phyloP scores from a whole-genome alignment of 2,888 invertebrate species.

The Agrochola litura region DNA sequence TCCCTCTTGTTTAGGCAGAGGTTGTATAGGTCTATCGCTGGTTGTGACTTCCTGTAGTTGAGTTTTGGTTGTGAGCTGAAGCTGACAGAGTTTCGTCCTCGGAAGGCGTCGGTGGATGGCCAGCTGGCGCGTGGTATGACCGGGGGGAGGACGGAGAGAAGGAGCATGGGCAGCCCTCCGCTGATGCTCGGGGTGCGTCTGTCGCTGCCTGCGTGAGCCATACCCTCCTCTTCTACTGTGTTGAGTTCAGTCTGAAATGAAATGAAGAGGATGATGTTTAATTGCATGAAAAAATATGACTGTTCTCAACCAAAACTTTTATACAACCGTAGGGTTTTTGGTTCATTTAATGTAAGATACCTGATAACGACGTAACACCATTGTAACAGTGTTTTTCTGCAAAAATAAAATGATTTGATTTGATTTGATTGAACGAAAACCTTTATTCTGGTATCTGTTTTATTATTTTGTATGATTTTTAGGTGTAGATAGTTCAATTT shows the following conservation, averaged over 20 bases:
- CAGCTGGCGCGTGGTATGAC: constrained; percentile 94
- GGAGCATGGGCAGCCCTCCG: constrained; percentile 92
- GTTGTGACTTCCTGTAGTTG: constrained; percentile 90
- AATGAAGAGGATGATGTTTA: constrained; percentile 32
- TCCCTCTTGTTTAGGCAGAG: constrained; percentile 90
- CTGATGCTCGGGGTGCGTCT: constrained; percentile 92
- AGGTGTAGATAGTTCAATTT: neutral
- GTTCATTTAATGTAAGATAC: neutral
- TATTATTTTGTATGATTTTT: neutral
- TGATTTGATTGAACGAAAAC: too few relatives aligned
- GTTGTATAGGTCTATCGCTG: constrained; percentile 91
- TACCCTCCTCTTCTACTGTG: constrained; percentile 85
- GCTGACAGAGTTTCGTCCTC: constrained; percentile 91
- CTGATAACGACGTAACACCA: too few relatives aligned
- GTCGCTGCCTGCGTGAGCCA: constrained; percentile 67
- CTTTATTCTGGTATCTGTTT: neutral
- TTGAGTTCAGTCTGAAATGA: constrained; percentile 83
- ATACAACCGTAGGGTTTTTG: neutral
- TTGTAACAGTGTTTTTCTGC: too few relatives aligned
- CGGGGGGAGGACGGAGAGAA: constrained; percentile 93
- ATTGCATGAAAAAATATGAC: neutral
- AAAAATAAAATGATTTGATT: too few relatives aligned
- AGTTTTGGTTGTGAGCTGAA: constrained; percentile 93
- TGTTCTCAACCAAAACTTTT: neutral
- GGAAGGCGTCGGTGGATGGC: constrained; percentile 93